Evolutionary conservation across 2,113 vertebrate genomes (phyloP).

Genomic region (Neogale vison): DNA sequence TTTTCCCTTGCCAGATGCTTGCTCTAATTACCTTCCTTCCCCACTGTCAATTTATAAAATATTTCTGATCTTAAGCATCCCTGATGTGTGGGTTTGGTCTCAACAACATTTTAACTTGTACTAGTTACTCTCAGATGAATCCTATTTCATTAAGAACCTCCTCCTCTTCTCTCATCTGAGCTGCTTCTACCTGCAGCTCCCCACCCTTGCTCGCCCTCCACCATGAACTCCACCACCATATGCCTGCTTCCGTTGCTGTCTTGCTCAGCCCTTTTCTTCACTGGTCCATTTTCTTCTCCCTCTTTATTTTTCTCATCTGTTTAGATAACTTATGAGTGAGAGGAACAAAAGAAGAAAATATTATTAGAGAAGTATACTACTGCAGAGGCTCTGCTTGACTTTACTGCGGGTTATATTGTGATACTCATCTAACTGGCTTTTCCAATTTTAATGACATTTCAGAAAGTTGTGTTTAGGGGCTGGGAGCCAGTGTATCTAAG

Average conservation of each 20-base stretch:
- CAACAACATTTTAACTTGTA: background rate
- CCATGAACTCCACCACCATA: background rate
- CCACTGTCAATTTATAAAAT: background rate
- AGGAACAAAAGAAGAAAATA: background rate
- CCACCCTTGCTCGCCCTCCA: rapidly evolving
- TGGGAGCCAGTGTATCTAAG: background rate
- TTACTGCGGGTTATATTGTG: background rate
- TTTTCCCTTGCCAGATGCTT: background rate
- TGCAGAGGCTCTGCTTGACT: background rate
- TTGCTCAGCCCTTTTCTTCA: background rate
- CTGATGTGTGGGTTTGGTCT: background rate
- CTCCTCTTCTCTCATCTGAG: background rate
- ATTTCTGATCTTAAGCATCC: background rate
- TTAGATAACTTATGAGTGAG: background rate
- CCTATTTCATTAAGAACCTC: background rate
- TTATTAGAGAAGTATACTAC: background rate
- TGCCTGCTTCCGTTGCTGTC: background rate
- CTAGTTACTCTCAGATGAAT: background rate
- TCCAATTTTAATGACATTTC: background rate
- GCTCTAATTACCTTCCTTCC: background rate
- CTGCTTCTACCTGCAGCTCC: background rate
- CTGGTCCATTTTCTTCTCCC: background rate
- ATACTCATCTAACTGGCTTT: background rate
- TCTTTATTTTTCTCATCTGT: background rate
- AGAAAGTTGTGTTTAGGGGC: background rate